Base-by-base conservation (phyloP, 2,113 vertebrate species). In the Indri indri region DNA sequence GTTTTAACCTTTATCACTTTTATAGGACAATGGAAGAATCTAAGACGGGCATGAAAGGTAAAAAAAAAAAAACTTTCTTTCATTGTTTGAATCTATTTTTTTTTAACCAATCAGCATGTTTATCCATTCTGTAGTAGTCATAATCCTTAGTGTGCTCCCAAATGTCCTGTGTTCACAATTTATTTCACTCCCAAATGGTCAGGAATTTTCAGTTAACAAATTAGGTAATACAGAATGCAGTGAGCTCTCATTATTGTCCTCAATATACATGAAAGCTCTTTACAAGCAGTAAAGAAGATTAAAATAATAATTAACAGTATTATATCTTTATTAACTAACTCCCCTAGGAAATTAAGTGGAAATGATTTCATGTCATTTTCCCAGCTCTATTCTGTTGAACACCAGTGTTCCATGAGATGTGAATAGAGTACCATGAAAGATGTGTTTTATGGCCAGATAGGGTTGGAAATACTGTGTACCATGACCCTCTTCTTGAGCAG, bases 11-110 rank as follows among this genome's bases (percentile, higher is more conserved):
- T 96, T 96, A 50, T 97, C 88, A 30, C 42, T 94, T 98, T 98
- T 94, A 71, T 82, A 99, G 99, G 90, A 92, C 63, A 74, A 68
- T 37, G 79, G 97, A 97, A 90, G 98, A 94, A 87, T 83, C 93
- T 10, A 96, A 98, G 79, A 97, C 93, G 42, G 97, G 74, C 47
- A 7, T 37, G 61, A 94, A 97, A 99, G 99, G 98, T 99, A 98
- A 98, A 94, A 68, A 50, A 87, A 17, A 27, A 10, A 22, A 42
- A 5, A 42, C 40, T 3, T 70, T 57, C 17, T 86, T 92, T 93
- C 52, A 23, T 42, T 96, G 88, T 95, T 82, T 68, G 27, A 83
- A 57, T 76, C 57, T 63, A 70, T 6, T 79, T 3, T 63, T 42
- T 74, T 50, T 47, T 22, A 88, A 73, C 45, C 13, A 90, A 88